Evolutionary conservation across 2,113 vertebrate genomes (phyloP).

Genomic region (Carollia perspicillata): DNA sequence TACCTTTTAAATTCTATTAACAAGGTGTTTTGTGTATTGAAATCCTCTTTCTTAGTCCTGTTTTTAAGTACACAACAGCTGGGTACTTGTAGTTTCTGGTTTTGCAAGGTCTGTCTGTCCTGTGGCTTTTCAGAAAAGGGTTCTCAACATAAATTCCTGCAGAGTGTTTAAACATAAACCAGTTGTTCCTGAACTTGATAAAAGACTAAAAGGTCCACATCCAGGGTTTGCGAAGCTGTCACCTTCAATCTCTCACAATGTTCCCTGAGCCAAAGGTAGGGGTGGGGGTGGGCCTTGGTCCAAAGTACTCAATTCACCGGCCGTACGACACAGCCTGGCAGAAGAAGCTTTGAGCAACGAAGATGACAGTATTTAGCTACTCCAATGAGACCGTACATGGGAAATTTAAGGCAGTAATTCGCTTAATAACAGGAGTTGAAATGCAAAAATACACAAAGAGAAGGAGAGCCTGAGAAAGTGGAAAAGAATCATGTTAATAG

Average conservation of each 20-base stretch:
- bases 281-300: background rate
- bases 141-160: background rate
- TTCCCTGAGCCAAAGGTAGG: background rate
- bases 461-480: background rate
- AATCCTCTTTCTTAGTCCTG: background rate
- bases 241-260: background rate
- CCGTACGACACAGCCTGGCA: background rate
- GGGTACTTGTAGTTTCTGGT: background rate
- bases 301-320: background rate
- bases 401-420: background rate
- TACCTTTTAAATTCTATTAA: constrained; percentile 19
- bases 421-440: background rate
- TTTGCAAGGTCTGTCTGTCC: background rate
- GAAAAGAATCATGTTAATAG: background rate
- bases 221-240: background rate
- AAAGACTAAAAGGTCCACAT: background rate
- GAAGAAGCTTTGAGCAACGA: background rate
- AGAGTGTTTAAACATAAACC: background rate
- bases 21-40: background rate
- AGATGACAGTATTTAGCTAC: background rate
- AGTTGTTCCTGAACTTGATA: constrained; percentile 1
- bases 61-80: constrained; percentile 20
- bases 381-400: background rate
- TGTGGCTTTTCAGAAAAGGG: background rate
- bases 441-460: background rate